phyloP scores from a whole-genome alignment of 2,797 vertebrate species.

The Amazonetta brasiliensis region DNA sequence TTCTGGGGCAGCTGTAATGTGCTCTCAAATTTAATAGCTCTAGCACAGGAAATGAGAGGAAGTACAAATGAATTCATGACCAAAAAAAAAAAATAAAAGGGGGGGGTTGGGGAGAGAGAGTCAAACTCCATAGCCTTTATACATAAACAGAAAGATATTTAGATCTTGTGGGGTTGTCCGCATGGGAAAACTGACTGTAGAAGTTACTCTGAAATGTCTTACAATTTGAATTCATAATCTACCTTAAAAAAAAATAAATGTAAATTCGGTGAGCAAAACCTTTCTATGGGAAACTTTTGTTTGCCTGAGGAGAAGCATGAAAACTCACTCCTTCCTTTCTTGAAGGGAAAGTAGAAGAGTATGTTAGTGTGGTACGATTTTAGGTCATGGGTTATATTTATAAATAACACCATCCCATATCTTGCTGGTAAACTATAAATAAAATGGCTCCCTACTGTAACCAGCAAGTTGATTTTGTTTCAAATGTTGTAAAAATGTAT shows the following conservation, averaged over 20 bases:
- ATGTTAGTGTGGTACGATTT: background rate
- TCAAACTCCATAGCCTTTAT: slow-evolving; percentile 1
- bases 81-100: slow-evolving; percentile 22
- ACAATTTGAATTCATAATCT: background rate
- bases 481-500: background rate
- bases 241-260: background rate
- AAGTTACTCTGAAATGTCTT: background rate
- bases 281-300: background rate
- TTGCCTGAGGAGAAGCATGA: background rate
- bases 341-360: background rate
- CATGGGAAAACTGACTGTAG: slow-evolving; percentile 17
- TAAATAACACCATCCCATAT: background rate
- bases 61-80: slow-evolving; percentile 16
- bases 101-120: background rate
- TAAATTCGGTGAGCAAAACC: background rate
- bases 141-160: slow-evolving; percentile 38
- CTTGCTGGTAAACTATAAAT: background rate
- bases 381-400: background rate
- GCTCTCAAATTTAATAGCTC: background rate
- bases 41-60: slow-evolving; percentile 46
- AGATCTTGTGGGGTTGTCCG: background rate
- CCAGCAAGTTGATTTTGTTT: background rate
- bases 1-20: background rate
- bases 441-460: background rate
- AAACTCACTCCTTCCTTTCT: background rate